Base-by-base conservation (phyloP, 1,140 invertebrate species). In the Chrysopa pallens region DNA sequence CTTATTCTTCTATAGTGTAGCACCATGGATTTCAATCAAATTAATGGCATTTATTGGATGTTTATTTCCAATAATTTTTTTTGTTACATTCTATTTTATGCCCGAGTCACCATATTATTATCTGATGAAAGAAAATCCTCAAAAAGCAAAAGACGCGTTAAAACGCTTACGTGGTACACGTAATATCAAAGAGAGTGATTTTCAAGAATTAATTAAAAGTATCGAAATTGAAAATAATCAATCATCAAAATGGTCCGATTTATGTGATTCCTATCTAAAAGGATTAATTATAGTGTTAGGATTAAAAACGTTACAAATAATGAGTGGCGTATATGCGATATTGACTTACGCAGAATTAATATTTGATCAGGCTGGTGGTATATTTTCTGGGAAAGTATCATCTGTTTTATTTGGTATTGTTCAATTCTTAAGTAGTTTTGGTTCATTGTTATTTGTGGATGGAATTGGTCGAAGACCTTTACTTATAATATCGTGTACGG, bases 281-380 rank as follows among this genome's bases (percentile, higher is more conserved):
- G 55, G 53, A 28, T 33, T 52, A 7, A 35, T 54, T 14, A 54
- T 57, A 5, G 50, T 57, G 47, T 48, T 72, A 11, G 59, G 56
- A 1, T 53, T 76, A 27, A 69, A 74, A 59, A 55, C 61, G 40
- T 62, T 72, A 40, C 72, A 74, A 49, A 64, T 68, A 46, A 54
- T 66, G 8, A 55, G 55, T 44, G 63, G 64, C 27, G 57, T 67
- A 11, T 59, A 69, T 48, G 70, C 65, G 5, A 61, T 75, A 17
- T 62, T 72, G 47, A 73, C 71, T 48, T 73, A 71, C 46, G 58
- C 70, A 1, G 63, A 66, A 9, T 52, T 56, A 3, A 71, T 64
- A 55, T 65, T 63, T 17, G 47, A 48, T 37, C 42, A 52, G 35
- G 66, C 70, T 14, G 60, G 58, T 8, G 50, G 50, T 1, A 44